Evolutionary conservation across 2,797 vertebrate species (phyloP).

Genomic region (Rhynchonycteris naso): DNA sequence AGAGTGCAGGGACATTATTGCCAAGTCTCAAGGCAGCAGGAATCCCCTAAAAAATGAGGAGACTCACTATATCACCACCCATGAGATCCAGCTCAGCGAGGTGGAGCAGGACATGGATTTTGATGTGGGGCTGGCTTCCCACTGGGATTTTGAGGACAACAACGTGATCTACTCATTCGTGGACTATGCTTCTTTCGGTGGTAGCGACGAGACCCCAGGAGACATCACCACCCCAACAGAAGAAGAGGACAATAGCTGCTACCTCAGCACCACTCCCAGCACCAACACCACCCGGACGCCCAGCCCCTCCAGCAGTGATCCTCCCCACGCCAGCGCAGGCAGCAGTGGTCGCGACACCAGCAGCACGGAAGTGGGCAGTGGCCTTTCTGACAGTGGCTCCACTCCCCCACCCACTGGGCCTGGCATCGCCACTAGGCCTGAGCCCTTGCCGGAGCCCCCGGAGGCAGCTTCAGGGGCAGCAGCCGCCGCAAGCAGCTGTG

Average conservation of each 20-base stretch:
- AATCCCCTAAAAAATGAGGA: conserved; percentile 86
- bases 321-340: conserved; percentile 73
- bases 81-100: conserved; percentile 97
- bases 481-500: conserved; percentile 70
- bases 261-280: conserved; percentile 82
- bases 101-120: conserved; percentile 96
- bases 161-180: conserved; percentile 96
- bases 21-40: conserved; percentile 55
- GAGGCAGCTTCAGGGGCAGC: conserved; percentile 65
- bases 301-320: conserved; percentile 77
- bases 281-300: conserved; percentile 75
- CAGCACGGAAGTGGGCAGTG: conserved; percentile 89
- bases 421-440: conserved; percentile 73
- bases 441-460: conserved; percentile 65
- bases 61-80: conserved; percentile 97
- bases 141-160: conserved; percentile 95
- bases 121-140: conserved; percentile 90
- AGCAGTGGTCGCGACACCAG: conserved; percentile 77
- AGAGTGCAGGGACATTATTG: conserved; percentile 78
- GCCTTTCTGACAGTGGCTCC: conserved; percentile 89
- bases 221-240: conserved; percentile 78
- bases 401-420: conserved; percentile 79
- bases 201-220: conserved; percentile 91
- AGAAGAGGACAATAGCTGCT: conserved; percentile 82
- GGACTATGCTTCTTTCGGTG: conserved; percentile 95